Evolutionary conservation across 2,797 vertebrate species (phyloP), one percentile per base, ranked within the genome.

Genomic region (Acestrorhynchus altus): DNA sequence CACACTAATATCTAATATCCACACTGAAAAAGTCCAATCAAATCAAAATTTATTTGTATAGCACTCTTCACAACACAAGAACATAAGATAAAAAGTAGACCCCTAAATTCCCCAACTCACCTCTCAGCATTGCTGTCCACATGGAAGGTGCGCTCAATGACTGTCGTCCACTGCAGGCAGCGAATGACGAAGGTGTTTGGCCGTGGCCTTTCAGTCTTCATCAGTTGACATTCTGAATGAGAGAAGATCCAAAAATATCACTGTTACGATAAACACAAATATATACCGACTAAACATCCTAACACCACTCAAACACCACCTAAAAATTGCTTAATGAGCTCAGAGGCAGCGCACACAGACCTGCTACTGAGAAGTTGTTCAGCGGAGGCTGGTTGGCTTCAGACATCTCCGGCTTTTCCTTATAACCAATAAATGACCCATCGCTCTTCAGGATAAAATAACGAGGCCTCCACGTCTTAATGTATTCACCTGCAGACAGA

Each of bases 311-410:
- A 10, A 31, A 39, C 28, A 61, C 59, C 28, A 40, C 51, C 35
- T n/a, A 22, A 89, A 2, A 35, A 6, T 35, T 35, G 2, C 31
- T 6, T 2, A 35, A 35, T 6, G 2, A 35, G 31, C 31, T 35
- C 31, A 35, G 31, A 35, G 2, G 6, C 31, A 35, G 31, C 31
- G 6, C 2, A 35, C 2, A 35, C 90, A 0, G 20, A 98, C 97
- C 96, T 82, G 95, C 97, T 0, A 99, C 96, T 0, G 97, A 96
- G 87, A 99, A 99, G 91, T 99, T 98, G 88, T 99, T 99, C 77
- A 99, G 92, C 0, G 97, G 97, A 0, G 97, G 96, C n/a, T 94
- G 84, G 75, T 80, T 94, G 86, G 94, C 94, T 76, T 98, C 96
- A 0, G 95, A 91, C 0, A 92, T 88, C 81, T 97, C 96, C 0